phyloP scores from a whole-genome alignment of 2,113 vertebrate species.

The Tachycineta bicolor region DNA sequence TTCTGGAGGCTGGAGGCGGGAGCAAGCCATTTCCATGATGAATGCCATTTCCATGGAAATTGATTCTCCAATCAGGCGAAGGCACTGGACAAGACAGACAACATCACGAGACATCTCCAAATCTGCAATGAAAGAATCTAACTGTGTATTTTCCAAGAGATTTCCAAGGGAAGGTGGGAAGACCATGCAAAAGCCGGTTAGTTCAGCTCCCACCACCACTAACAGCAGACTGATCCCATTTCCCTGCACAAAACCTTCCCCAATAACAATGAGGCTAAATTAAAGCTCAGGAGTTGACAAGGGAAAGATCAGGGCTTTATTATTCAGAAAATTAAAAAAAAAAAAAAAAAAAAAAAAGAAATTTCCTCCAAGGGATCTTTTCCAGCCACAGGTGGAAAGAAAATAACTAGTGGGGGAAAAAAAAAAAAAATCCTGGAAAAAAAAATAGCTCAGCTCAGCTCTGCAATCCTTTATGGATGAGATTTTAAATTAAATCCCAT shows the following conservation, averaged over 20 bases:
- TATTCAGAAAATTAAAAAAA: neutral
- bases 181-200: neutral
- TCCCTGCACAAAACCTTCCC: neutral
- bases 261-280: accelerated
- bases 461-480: neutral
- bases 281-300: neutral
- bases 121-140: conserved; percentile 76
- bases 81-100: conserved; percentile 89
- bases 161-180: neutral
- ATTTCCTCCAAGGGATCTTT: neutral
- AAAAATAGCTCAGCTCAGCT: neutral
- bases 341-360: neutral
- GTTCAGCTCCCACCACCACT: neutral
- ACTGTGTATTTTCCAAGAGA: conserved; percentile 15
- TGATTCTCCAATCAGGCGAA: conserved; percentile 86
- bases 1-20: conserved; percentile 88
- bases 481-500: neutral
- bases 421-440: neutral
- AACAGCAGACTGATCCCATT: neutral
- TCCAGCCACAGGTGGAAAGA: neutral
- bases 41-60: conserved; percentile 86
- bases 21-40: conserved; percentile 91
- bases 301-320: neutral
- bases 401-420: neutral
- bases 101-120: conserved; percentile 85